Percentiles rank a stretch among this genome's conserved stretches.
Evolutionary conservation across 2,888 invertebrate species (phyloP).

Genomic region (Perdita meconis): DNA sequence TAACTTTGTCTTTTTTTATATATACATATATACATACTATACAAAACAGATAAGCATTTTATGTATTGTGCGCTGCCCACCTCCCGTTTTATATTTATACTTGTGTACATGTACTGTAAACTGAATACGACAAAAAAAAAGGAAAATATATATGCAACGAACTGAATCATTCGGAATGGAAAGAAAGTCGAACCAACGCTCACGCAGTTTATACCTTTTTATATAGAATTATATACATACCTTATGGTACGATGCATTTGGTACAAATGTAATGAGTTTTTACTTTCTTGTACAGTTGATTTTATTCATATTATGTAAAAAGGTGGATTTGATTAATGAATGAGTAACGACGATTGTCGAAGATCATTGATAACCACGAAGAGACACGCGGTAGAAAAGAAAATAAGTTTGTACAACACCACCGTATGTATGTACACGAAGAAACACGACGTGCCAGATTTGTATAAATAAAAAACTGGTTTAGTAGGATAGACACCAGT

Average conservation of each 20-base stretch:
- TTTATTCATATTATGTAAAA: slow-evolving; percentile 44
- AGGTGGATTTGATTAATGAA: slow-evolving; percentile 28
- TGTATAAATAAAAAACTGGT: slow-evolving; percentile 53
- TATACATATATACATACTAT: too few relatives aligned
- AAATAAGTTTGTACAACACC: slow-evolving; percentile 33
- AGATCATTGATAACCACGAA: slow-evolving; percentile 6
- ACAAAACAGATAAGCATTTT: slow-evolving; percentile 24
- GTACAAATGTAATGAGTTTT: slow-evolving; percentile 50
- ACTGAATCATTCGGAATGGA: slow-evolving; percentile 37
- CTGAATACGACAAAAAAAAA: not conserved
- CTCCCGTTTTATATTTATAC: slow-evolving; percentile 36
- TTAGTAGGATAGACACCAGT: slow-evolving; percentile 51
- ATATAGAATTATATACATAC: slow-evolving; percentile 50
- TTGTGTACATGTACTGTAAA: slow-evolving; percentile 1
- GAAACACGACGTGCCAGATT: slow-evolving; percentile 60
- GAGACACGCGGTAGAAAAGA: slow-evolving; percentile 20
- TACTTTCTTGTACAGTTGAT: slow-evolving; percentile 49
- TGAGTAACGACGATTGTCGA: slow-evolving; percentile 12
- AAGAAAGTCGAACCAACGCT: slow-evolving; percentile 21
- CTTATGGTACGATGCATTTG: slow-evolving; percentile 32
- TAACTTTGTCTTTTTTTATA: slow-evolving; percentile 5
- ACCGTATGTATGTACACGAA: too few relatives aligned
- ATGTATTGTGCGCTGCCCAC: slow-evolving; percentile 28
- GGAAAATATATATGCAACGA: too few relatives aligned
- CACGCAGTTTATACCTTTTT: slow-evolving; percentile 27